Percentiles rank a stretch among this genome's conserved stretches.
These are phyloP conservation scores for Drosophila anomalata DNA, from an alignment of 2,888 invertebrate genomes.

Conservation along the genomic window DNA sequence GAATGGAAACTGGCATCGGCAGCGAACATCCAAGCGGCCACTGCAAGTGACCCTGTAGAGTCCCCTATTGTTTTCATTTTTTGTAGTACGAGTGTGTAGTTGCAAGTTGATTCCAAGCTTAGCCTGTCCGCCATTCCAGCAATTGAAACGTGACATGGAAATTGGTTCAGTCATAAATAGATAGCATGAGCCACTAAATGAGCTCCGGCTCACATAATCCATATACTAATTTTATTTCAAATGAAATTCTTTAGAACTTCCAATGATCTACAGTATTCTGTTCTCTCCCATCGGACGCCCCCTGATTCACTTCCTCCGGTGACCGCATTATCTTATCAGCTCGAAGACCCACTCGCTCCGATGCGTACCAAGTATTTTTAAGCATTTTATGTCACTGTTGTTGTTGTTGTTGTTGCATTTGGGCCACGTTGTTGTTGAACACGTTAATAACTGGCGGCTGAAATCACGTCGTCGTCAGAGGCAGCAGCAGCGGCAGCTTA, in stretches of 20 bases:
- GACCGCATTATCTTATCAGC: conserved; percentile 34
- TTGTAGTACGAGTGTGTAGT: conserved; percentile 8
- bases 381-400: conserved; percentile 21
- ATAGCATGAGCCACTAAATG: not conserved
- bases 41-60: too few species aligned
- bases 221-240: not conserved
- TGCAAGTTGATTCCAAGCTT: conserved; percentile 28
- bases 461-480: conserved; percentile 65
- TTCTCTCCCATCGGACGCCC: not conserved
- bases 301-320: conserved; percentile 37
- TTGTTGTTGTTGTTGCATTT: conserved; percentile 51
- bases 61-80: too few species aligned
- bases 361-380: conserved; percentile 59
- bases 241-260: too few species aligned
- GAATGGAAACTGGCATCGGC: too few species aligned
- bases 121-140: conserved; percentile 79
- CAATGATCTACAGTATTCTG: not conserved
- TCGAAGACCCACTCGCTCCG: conserved; percentile 17
- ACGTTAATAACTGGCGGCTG: conserved; percentile 63
- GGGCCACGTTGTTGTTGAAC: conserved; percentile 73
- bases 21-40: too few species aligned
- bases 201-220: not conserved
- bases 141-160: conserved; percentile 38
- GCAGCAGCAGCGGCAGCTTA: conserved; percentile 52
- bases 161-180: conserved; percentile 15